Base-by-base conservation (phyloP, 1,140 invertebrate genomes). In the Drosophila sulfurigaster region DNA sequence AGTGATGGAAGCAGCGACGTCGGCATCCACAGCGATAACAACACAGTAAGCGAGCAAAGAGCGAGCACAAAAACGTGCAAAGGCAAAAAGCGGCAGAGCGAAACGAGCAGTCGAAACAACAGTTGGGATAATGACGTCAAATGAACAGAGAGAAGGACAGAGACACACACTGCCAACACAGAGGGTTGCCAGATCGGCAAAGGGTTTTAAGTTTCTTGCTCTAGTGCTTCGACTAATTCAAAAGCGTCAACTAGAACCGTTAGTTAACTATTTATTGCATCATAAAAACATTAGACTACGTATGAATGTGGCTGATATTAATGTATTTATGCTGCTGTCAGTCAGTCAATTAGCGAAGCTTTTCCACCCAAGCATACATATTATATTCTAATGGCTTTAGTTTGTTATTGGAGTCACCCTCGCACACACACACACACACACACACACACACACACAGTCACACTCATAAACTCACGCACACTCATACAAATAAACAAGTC, bases 101-200 rank as follows among this genome's bases (percentile, higher is more conserved):
- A 59, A 59, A n/a, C 41, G 13, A 59, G 13, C n/a, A 41, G 54
- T 20, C 45, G 63, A 45, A 74, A 74, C 72, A 70, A 75, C 66
- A 63, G 71, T 74, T 69, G 71, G 71, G 58, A 69, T 74, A 74
- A 74, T 74, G 71, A 74, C 71, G 71, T 74, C 71, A 74, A 74
- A 74, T 69, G 57, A 60, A 60, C 54, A 67, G 35, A 72, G 54
- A 54, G 30, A 63, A 2, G 56, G 66, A 43, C 35, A 59, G 46
- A 65, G 32, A 43, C 11, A 46, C 41, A 10, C 6, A 38, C 41
- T 5, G 41, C 3, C 3, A 43, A 43, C 41, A n/a, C 41, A 59
- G 63, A 58, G 70, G 46, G 70, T 67, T 73, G 70, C 70, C 70
- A 67, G 64, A 73, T 73, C 70, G 45, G 49, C 70, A 38, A 54